Conservation (phyloP, 2,113 vertebrate genomes). For the Pristiophorus japonicus region DNA sequence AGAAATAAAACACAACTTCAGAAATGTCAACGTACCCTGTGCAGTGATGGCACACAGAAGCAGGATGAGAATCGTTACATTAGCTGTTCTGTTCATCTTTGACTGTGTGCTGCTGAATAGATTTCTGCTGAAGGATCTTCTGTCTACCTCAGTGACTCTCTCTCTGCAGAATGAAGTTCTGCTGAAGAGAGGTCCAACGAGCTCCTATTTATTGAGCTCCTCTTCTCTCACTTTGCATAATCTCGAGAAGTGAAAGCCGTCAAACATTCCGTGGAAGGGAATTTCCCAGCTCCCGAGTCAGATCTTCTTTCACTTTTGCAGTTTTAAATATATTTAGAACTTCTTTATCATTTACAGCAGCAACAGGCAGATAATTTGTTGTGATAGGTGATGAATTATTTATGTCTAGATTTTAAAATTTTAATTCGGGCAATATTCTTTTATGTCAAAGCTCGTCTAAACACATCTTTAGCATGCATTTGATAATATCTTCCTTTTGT, state of each 20-base stretch:
- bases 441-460: neutral
- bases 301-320: neutral
- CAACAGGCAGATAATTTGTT: neutral
- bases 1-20: neutral
- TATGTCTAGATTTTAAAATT: neutral
- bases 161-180: neutral
- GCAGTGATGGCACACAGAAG: neutral
- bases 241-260: neutral
- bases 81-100: neutral
- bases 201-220: neutral
- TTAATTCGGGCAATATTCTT: neutral
- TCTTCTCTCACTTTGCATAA: neutral
- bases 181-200: neutral
- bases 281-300: neutral
- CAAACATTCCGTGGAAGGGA: neutral
- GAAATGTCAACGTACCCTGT: neutral
- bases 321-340: neutral
- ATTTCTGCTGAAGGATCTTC: neutral
- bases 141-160: neutral
- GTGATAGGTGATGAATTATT: neutral
- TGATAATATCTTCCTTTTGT: neutral
- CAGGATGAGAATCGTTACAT: neutral
- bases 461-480: neutral
- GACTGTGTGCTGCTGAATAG: neutral
- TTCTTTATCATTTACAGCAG: neutral